Percentiles rank a stretch among this genome's conserved stretches.
phyloP scores from a whole-genome alignment of 2,888 invertebrate species.

The Drosophila demipolita region DNA sequence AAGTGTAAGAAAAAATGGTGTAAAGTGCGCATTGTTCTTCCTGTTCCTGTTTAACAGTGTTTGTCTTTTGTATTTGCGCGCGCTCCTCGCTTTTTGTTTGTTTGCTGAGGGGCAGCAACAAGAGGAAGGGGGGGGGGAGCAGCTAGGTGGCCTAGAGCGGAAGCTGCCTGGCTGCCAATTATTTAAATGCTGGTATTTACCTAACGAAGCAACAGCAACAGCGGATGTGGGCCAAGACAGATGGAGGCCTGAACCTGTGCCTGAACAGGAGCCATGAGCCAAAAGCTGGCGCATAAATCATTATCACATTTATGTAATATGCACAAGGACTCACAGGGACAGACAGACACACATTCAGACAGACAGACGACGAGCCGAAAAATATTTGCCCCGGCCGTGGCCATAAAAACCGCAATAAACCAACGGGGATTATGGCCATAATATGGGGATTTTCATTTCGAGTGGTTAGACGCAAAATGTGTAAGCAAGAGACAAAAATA shows the following conservation, averaged over 20 bases:
- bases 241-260: constrained; percentile 21
- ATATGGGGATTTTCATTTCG: constrained; percentile 67
- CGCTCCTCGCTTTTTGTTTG: constrained; percentile 57
- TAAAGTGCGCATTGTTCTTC: constrained; percentile 60
- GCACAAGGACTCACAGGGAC: constrained; percentile 46
- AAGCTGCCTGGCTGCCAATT: constrained; percentile 74
- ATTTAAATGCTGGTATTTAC: constrained; percentile 79
- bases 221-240: constrained; percentile 73
- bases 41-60: constrained; percentile 55
- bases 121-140: not conserved
- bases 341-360: constrained; percentile 22
- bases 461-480: constrained; percentile 9
- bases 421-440: constrained; percentile 76
- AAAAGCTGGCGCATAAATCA: constrained; percentile 65
- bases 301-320: constrained; percentile 79
- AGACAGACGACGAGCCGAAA: constrained; percentile 22
- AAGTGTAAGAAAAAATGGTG: constrained; percentile 65
- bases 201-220: constrained; percentile 52
- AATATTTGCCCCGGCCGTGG: constrained; percentile 45
- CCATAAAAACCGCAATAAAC: constrained; percentile 78
- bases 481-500: constrained; percentile 35
- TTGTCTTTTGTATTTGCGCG: constrained; percentile 70
- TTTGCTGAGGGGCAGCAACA: constrained; percentile 52
- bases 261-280: constrained; percentile 12
- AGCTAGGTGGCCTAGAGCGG: constrained; percentile 49